Evolutionary conservation across 2,888 invertebrate genomes (phyloP).

Genomic region (Metellina segmentata): DNA sequence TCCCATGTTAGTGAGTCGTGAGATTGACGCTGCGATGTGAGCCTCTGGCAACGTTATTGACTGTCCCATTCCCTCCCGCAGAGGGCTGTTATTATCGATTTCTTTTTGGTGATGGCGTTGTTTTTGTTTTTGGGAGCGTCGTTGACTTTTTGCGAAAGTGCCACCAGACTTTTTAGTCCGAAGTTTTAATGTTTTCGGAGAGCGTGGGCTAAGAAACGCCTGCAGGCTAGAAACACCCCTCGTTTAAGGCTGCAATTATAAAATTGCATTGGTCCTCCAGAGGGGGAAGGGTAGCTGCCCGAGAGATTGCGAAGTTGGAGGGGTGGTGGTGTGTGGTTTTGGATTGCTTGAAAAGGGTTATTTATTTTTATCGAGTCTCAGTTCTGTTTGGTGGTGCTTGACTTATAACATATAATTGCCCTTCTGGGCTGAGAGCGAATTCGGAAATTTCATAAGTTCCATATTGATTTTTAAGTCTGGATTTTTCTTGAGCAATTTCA

Average conservation of each 20-base stretch:
- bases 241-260: conserved; percentile 9
- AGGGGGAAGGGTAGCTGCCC: not conserved
- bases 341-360: not conserved
- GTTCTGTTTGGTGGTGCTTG: not conserved
- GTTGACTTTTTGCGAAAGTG: conserved; percentile 13
- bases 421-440: too few species aligned
- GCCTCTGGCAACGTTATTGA: conserved; percentile 46
- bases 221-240: conserved; percentile 18
- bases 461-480: too few species aligned
- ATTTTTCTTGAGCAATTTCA: too few species aligned
- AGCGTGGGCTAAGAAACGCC: not conserved
- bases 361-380: not conserved
- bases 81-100: conserved; percentile 22
- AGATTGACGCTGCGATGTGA: conserved; percentile 35
- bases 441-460: too few species aligned
- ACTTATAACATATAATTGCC: not conserved
- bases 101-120: not conserved
- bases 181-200: conserved; percentile 16
- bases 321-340: not conserved
- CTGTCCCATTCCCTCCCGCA: conserved; percentile 6
- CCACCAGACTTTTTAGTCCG: conserved; percentile 19
- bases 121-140: not conserved
- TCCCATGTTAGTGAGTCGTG: conserved; percentile 3
- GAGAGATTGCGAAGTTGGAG: not conserved
- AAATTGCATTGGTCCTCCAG: conserved; percentile 4